phyloP scores from a whole-genome alignment of 2,113 vertebrate genomes.

The Potamarius usumacintae region DNA sequence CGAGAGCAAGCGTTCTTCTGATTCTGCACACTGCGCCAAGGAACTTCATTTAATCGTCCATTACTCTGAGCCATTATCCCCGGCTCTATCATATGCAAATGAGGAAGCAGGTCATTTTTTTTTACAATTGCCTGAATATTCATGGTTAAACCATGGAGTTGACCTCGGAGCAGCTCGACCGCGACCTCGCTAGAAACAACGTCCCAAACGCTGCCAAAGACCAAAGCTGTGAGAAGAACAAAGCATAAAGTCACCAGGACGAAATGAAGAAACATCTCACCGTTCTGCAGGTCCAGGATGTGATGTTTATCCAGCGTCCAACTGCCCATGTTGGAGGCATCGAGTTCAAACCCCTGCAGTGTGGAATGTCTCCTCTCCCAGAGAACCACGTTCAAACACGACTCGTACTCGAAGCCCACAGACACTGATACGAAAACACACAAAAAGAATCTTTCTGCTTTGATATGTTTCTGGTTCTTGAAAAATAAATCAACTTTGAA shows the following conservation, averaged over 20 bases:
- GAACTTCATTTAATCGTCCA: constrained; percentile 82
- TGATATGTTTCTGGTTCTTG: no score
- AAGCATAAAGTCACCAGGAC: not conserved
- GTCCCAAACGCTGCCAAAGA: not conserved
- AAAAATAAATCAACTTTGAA: no score
- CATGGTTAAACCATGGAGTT: constrained; percentile 71
- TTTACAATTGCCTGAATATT: constrained; percentile 76
- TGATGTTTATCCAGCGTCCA: constrained; percentile 96
- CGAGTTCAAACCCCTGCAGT: constrained; percentile 92
- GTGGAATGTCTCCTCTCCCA: constrained; percentile 94
- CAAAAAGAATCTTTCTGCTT: constrained; percentile 47
- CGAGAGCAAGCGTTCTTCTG: constrained; percentile 40
- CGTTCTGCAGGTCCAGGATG: constrained; percentile 89
- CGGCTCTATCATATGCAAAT: constrained; percentile 77
- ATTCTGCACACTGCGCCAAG: constrained; percentile 70
- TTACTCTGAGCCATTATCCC: constrained; percentile 80
- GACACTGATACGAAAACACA: constrained; percentile 77
- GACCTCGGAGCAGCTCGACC: constrained; percentile 47
- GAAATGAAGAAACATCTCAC: constrained; percentile 70
- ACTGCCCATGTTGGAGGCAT: constrained; percentile 92
- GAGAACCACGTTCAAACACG: constrained; percentile 89
- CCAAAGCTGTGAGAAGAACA: not conserved
- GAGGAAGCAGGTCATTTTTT: constrained; percentile 72
- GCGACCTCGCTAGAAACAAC: not conserved
- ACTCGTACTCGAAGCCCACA: constrained; percentile 96